These are phyloP conservation scores for Thymelicus lineola DNA, from an alignment of 2,888 invertebrate species.

Conservation along the genomic window DNA sequence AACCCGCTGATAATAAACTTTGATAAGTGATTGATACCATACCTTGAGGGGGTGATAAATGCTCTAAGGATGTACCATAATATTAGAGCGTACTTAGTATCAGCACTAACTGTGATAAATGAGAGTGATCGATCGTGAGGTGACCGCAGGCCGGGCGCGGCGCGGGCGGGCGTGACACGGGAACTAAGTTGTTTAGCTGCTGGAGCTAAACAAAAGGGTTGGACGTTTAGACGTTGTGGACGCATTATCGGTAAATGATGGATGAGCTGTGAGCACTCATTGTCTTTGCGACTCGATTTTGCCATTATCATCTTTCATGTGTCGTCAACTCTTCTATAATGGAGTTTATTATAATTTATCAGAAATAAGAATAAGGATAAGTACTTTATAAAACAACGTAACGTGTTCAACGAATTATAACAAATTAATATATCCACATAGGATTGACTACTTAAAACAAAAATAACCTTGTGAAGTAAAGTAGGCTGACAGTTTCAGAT, in stretches of 20 bases:
- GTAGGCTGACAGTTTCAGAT: no score
- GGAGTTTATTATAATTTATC: not conserved
- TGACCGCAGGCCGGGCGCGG: not conserved
- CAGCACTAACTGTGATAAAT: conserved; percentile 26
- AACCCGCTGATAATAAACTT: no score
- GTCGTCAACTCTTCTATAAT: conserved; percentile 22
- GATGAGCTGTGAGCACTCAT: conserved; percentile 56
- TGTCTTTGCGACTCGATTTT: conserved; percentile 54
- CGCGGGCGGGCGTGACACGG: conserved; percentile 17
- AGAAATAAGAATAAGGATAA: no score
- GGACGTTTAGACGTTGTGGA: conserved; percentile 42
- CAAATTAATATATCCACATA: no score
- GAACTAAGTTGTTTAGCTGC: conserved; percentile 35
- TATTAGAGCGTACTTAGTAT: conserved; percentile 7
- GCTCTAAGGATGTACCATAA: not conserved
- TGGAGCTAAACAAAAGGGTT: conserved; percentile 63
- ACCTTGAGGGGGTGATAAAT: not conserved
- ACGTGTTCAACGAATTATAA: no score
- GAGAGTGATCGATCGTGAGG: conserved; percentile 32
- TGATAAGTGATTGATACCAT: no score
- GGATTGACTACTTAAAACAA: no score
- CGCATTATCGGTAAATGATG: conserved; percentile 75
- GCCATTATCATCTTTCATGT: conserved; percentile 57
- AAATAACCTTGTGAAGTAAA: no score
- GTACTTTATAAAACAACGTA: no score